phyloP scores from a whole-genome alignment of 2,888 invertebrate species.

The Drosophila sordidula region DNA sequence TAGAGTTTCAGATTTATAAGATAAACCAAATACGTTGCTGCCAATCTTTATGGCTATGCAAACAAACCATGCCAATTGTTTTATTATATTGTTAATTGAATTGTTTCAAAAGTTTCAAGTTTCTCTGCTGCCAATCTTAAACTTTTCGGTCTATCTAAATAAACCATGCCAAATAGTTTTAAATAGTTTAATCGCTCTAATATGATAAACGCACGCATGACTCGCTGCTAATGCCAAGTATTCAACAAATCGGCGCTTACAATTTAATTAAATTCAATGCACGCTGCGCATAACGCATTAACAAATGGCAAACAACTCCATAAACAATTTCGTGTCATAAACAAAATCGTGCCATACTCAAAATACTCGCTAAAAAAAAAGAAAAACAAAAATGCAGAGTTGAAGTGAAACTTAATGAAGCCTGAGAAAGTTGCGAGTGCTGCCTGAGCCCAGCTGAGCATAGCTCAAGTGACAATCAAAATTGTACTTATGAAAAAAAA shows the following conservation, averaged over 20 bases:
- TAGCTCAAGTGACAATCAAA: conserved; percentile 72
- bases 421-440: conserved; percentile 73
- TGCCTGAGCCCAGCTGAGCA: conserved; percentile 25
- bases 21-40: too few species aligned
- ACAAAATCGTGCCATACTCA: conserved; percentile 74
- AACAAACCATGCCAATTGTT: too few species aligned
- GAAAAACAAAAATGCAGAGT: conserved; percentile 37
- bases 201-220: conserved; percentile 25
- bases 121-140: background rate
- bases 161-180: background rate
- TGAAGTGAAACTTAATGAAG: conserved; percentile 80
- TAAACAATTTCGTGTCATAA: conserved; percentile 78
- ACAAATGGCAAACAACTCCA: conserved; percentile 73
- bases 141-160: background rate
- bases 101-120: too few species aligned
- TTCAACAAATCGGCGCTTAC: conserved; percentile 42
- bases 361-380: conserved; percentile 49
- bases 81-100: too few species aligned
- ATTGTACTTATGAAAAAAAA: conserved; percentile 21
- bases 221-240: conserved; percentile 10
- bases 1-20: too few species aligned
- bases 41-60: too few species aligned
- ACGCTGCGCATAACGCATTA: conserved; percentile 69
- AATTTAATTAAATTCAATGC: conserved; percentile 75
- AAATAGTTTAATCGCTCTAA: conserved; percentile 11